These are phyloP conservation scores for Allygus modestus DNA, from an alignment of 2,888 invertebrate genomes.

Conservation along the genomic window DNA sequence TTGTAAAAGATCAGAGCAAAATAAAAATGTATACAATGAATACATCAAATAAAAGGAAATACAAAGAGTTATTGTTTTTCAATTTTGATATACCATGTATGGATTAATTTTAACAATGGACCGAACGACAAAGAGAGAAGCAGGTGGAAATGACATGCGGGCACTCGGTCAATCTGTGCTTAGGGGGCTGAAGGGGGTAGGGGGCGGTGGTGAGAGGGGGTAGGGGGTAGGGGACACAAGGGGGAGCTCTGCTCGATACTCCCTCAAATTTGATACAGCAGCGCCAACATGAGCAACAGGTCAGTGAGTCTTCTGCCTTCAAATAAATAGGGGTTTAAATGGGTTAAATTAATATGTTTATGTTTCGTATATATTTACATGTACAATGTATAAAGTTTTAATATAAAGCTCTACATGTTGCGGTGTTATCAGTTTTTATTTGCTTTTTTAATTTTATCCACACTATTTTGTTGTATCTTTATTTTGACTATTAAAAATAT, in stretches of 20 bases:
- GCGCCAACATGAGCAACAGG: slow-evolving; percentile 31
- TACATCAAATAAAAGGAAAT: neutral
- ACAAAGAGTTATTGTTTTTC: neutral
- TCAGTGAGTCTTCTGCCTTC: too few relatives aligned
- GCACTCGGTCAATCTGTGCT: slow-evolving; percentile 18
- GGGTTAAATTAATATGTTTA: too few relatives aligned
- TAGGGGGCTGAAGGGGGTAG: neutral
- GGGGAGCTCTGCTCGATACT: slow-evolving; percentile 18
- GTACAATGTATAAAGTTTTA: too few relatives aligned
- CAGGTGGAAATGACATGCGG: slow-evolving; percentile 28
- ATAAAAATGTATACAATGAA: too few relatives aligned
- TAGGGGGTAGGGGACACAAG: neutral
- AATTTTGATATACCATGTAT: neutral
- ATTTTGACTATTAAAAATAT: too few relatives aligned
- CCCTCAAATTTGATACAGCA: slow-evolving; percentile 24
- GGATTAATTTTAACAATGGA: slow-evolving; percentile 8
- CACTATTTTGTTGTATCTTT: too few relatives aligned
- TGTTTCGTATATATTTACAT: too few relatives aligned
- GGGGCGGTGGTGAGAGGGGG: neutral
- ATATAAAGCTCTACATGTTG: too few relatives aligned
- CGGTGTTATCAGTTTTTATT: too few relatives aligned
- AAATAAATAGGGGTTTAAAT: too few relatives aligned
- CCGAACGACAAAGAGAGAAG: neutral
- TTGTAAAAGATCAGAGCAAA: too few relatives aligned
- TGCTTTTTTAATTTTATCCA: too few relatives aligned